These are phyloP conservation scores for Pao palembangensis DNA, from an alignment of 2,113 vertebrate genomes.

Conservation along the genomic window DNA sequence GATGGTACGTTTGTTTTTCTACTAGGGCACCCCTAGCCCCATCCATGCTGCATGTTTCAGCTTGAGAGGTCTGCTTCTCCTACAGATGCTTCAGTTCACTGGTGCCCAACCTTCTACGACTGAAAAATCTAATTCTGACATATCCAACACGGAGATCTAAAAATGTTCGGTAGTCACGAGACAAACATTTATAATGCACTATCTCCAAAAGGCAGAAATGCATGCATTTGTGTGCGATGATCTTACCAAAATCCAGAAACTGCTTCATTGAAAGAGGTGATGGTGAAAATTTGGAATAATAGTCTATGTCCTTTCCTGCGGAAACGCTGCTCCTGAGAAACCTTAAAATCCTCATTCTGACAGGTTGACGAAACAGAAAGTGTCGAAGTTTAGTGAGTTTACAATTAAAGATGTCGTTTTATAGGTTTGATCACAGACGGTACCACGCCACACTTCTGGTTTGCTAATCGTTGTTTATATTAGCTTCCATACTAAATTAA, in stretches of 20 bases:
- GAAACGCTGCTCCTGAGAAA: constrained; percentile 68
- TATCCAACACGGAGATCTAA: no score
- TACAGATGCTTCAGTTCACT: no score
- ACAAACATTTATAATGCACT: background rate
- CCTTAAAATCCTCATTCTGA: constrained; percentile 72
- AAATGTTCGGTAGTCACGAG: no score
- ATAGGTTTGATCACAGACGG: background rate
- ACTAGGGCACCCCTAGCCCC: no score
- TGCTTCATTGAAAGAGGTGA: constrained; percentile 83
- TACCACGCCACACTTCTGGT: background rate
- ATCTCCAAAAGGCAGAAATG: background rate
- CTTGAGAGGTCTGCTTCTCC: no score
- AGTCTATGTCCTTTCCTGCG: constrained; percentile 74
- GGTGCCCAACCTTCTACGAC: no score
- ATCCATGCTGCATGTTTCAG: no score
- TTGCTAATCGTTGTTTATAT: constrained; percentile 18
- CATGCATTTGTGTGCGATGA: background rate
- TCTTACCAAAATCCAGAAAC: constrained; percentile 81
- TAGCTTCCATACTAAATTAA: constrained; percentile 27
- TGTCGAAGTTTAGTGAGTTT: background rate
- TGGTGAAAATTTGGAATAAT: constrained; percentile 78
- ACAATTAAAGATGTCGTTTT: no score
- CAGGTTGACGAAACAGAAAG: background rate
- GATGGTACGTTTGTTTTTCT: no score
- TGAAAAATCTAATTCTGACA: no score